Conservation (phyloP, 2,888 invertebrate species). For the Patella ulyssiponensis region DNA sequence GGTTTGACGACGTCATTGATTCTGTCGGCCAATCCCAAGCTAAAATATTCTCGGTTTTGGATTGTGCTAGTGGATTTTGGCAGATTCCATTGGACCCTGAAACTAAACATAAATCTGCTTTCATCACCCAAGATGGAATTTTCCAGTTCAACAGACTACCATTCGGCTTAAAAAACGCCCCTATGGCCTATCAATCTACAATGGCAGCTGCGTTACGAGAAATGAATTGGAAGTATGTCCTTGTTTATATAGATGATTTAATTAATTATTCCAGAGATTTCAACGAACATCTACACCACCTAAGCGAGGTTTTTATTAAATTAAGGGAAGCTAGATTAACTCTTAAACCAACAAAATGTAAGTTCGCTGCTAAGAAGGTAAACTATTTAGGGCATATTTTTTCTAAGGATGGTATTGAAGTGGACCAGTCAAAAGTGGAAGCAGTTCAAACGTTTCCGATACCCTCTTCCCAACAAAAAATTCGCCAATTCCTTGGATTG, state of each 20-base stretch:
- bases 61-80: conserved; percentile 35
- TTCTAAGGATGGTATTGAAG: conserved; percentile 35
- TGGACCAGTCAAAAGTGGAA: conserved; percentile 31
- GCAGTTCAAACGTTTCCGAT: conserved; percentile 26
- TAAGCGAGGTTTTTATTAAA: conserved; percentile 33
- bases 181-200: conserved; percentile 37
- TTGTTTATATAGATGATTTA: conserved; percentile 48
- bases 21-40: conserved; percentile 33
- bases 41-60: conserved; percentile 29
- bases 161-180: conserved; percentile 44
- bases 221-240: conserved; percentile 41
- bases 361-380: conserved; percentile 35
- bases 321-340: conserved; percentile 35
- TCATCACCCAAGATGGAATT: conserved; percentile 36
- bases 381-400: conserved; percentile 40
- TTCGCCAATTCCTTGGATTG: conserved; percentile 35
- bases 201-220: conserved; percentile 37
- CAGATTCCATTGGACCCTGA: conserved; percentile 33
- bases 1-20: conserved; percentile 37
- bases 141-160: conserved; percentile 40
- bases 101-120: conserved; percentile 38
- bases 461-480: conserved; percentile 34
- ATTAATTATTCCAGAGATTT: conserved; percentile 34
- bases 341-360: conserved; percentile 44
- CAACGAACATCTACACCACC: conserved; percentile 37